Percentiles rank a stretch among this genome's conserved stretches.
Conservation (phyloP, 1,140 invertebrate genomes). For the Sycophila sp. region DNA sequence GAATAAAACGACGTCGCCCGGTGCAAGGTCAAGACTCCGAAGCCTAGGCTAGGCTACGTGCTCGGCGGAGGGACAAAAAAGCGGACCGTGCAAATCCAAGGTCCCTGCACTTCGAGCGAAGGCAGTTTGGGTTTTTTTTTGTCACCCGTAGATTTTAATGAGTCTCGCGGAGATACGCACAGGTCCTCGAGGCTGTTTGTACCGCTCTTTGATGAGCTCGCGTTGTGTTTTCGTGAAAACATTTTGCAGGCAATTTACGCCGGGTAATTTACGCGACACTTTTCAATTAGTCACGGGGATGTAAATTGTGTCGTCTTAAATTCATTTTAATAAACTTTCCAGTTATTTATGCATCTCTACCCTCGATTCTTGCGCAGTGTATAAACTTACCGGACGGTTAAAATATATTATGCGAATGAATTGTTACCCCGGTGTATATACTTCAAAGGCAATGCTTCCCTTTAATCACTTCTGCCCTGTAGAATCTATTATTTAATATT, state of each 20-base stretch:
- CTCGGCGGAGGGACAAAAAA: slow-evolving; percentile 14
- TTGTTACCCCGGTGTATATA: too few relatives aligned
- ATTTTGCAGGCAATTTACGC: too few relatives aligned
- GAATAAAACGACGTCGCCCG: slow-evolving; percentile 49
- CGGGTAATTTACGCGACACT: too few relatives aligned
- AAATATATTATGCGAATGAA: too few relatives aligned
- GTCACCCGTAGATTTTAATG: slow-evolving; percentile 13
- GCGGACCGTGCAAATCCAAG: slow-evolving; percentile 30
- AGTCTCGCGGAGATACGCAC: neutral
- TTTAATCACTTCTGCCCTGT: neutral
- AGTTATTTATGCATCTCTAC: too few relatives aligned
- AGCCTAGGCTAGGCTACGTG: neutral
- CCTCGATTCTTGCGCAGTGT: too few relatives aligned
- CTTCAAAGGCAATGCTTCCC: too few relatives aligned
- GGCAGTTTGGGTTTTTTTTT: neutral
- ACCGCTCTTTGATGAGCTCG: neutral
- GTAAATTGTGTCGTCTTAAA: too few relatives aligned
- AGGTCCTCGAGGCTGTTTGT: neutral
- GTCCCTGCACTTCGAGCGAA: neutral
- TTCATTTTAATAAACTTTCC: too few relatives aligned
- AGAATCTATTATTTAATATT: too few relatives aligned
- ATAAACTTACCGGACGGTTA: too few relatives aligned
- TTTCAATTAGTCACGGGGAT: too few relatives aligned
- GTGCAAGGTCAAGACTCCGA: slow-evolving; percentile 52
- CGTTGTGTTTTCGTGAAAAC: neutral